Base-by-base conservation (phyloP, 2,113 vertebrate species). In the Craseonycteris thonglongyai region DNA sequence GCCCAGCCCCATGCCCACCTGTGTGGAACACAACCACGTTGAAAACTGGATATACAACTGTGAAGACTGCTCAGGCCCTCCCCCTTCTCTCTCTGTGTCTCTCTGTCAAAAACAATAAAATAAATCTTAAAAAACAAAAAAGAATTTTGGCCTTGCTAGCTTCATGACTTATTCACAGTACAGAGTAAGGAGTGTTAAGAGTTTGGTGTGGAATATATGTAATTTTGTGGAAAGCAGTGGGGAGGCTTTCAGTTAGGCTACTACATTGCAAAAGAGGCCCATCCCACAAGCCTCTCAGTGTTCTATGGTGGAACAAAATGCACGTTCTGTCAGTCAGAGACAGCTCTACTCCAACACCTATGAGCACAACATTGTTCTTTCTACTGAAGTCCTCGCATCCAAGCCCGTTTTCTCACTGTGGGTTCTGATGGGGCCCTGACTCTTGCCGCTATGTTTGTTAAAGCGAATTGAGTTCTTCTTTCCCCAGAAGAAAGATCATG, bases 351-450 rank as follows among this genome's bases (percentile, higher is more conserved):
- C 42, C 24, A 13, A 18, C 40, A 15, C 75, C 40, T 24, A 26
- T n/a, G n/a, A n/a, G n/a, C n/a, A n/a, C 10, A 3, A 19, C 18
- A 2, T 7, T 19, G 33, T 24, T n/a, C 12, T 81, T 38, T 65
- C 59, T 40, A 0, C 14, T 0, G 13, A 51, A 58, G 24, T 1
- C 22, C 16, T 7, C 3, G 6, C 11, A 7, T 26, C 63, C 51
- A n/a, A 12, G 28, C 42, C 35, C 0, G 0, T 12, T 47, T 10
- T 42, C 9, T 35, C 3, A 0, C 0, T 16, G 40, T 38, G 21
- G 49, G 14, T 15, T 63, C 33, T 38, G 6, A 35, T 9, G 14
- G 47, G 45, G 30, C 38, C 15, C 51, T 11, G 24, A 49, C 33
- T 63, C 47, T 95, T 51, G 28, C 28, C n/a, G 7, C 12, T 2